Base-by-base conservation (phyloP, 2,113 vertebrate genomes). In the Strigops habroptila region DNA sequence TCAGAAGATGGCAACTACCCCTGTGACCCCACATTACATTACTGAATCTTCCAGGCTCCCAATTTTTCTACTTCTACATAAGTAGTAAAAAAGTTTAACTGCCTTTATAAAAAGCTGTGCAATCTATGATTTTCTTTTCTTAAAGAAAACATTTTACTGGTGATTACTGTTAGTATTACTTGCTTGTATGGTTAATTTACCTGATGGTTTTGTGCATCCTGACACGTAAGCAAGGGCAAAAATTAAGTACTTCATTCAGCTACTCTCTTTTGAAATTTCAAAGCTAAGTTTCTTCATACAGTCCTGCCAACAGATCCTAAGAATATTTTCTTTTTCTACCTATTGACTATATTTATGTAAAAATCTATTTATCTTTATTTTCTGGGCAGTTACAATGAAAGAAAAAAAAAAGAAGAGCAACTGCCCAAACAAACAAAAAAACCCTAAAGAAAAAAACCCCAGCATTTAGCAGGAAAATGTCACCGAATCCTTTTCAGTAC, bases 191-290 rank as follows among this genome's bases (percentile, higher is more conserved):
- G 2, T 60, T 75, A 41, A 84, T 63, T 81, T 60, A 48, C 15
- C 31, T 49, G 55, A 63, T 21, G 25, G 8, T 16, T 71, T 68
- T 88, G 33, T 63, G 52, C 30, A 70, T 18, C 35, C 18, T 88
- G 78, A 71, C 21, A 76, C 14, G 37, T 27, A 37, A 77, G 17
- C 18, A 44, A 86, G 41, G 37, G 33, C 5, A 70, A 75, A 83
- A 91, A 86, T 81, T 81, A 94, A 92, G 62, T 75, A 90, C 35
- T 87, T 53, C 94, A 41, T 86, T 59, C 55, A 88, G 46, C 46
- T 70, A 71, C 86, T 30, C 27, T 35, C 41, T 24, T 84, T 73
- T 82, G 46, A 46, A 95, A 91, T 70, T 80, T n/a, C 41, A 82
- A 27, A n/a, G 16, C 7, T 44, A 84, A 69, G 35, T 84, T 86